Evolutionary conservation across 2,113 vertebrate genomes (phyloP), one percentile per base, ranked within the genome.

Genomic region (Perca flavescens): DNA sequence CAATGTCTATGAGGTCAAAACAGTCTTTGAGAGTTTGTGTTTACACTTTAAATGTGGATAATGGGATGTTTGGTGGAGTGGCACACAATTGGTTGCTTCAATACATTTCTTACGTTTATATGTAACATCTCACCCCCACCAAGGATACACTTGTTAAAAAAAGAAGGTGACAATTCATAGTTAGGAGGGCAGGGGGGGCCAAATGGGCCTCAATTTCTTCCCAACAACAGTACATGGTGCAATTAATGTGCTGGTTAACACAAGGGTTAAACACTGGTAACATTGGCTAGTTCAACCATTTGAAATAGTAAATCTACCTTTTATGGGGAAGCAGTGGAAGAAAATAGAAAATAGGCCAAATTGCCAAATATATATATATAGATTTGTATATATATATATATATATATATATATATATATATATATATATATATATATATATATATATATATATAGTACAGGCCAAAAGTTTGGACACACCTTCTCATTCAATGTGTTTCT

Each of bases 1-100:
- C 43, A 43, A 6, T 6, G 66, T 83, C 40, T 53, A 1, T 81
- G 73, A 80, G 80, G 74, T 92, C 77, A 81, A 56, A 83, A 67
- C 13, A 1, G 22, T 60, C 34, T 58, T 31, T 25, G 43, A 60
- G 21, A 13, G 54, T 61, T 49, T 69, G 72, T 82, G 69, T 88
- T 80, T 56, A 68, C 69, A 13, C 7, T 17, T 8, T 40, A 2
- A 52, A 40, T 72, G 49, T 57, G 16, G 25, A 25, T 22, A 52
- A 57, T 1, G 13, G 12, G 21, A 28, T 34, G n/a, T 63, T 43
- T 31, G 62, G 5, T 25, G 34, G 50, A 10, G 50, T 17, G 19
- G 31, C 31, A 36, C 34, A 36, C 40, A 36, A 7, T n/a, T 34
- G 19, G 22, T 57, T 28, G 17, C 22, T n/a, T n/a, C 12, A 47